Base-by-base conservation (phyloP, 2,797 vertebrate genomes). In the Tapera naevia region DNA sequence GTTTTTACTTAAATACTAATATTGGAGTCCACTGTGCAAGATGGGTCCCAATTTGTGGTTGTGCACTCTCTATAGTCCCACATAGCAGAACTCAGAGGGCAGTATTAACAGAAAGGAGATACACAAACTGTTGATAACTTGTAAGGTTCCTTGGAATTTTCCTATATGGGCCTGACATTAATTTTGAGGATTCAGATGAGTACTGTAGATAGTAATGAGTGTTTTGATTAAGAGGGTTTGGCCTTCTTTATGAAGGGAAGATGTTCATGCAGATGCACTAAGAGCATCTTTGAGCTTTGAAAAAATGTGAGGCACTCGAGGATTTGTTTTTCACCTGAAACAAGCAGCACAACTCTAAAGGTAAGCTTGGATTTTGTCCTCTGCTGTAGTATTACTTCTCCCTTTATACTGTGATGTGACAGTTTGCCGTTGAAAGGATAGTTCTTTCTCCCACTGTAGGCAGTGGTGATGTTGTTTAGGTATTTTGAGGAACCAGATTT, bases 211-310 rank as follows among this genome's bases (percentile, higher is more conserved):
- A 11, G 18, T 70, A 53, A 57, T 2, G 11, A 27, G 24, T 54
- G 30, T 76, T 93, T 73, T 25, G 17, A 19, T 86, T 89, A 76
- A 89, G 85, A 78, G 69, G 57, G 28, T 64, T 95, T 94, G 75
- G 92, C 46, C 24, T 87, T 61, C 57, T 39, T 48, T 71, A 37
- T 51, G 54, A 48, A 58, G 46, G 54, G 70, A 45, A 79, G 79
- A 79, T 62, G 54, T 53, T 81, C 24, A 6, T 84, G 50, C 61
- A 69, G 88, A 11, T 88, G 16, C 33, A 22, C 61, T 86, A 58
- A 86, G 79, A 89, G 76, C 73, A 70, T 86, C 70, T 74, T 57
- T 73, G 35, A 62, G 66, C 43, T 89, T 69, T 91, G 72, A 56
- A 70, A 50, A 91, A 48, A 22, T 51, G 78, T 43, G 75, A 56